Base-by-base conservation (phyloP, 2,888 invertebrate species). In the Ochropacha duplaris region DNA sequence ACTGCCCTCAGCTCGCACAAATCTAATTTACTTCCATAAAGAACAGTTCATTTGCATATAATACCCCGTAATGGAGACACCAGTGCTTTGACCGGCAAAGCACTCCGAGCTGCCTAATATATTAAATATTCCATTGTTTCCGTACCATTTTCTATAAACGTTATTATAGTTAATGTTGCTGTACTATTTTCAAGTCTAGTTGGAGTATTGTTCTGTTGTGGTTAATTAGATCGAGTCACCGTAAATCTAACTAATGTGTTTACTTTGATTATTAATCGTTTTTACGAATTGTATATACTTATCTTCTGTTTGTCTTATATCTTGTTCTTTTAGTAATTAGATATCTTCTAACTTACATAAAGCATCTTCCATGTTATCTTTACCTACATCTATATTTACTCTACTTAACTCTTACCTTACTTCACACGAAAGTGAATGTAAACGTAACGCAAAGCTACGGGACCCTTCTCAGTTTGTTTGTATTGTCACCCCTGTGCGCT, bases 11-110 rank as follows among this genome's bases (percentile, higher is more conserved):
- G 44, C 44, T 64, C 58, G 66, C 67, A 70, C 72, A 69, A 78
- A 78, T 82, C 72, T 80, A 79, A 83, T 83, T 82, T 76, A 73
- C 65, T 54, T 66, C 61, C 68, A 75, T 74, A 77, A 76, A 81
- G 75, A 76, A 79, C 74, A 69, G 69, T 73, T 71, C 71, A 83
- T 83, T 84, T 76, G 74, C 83, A 83, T 84, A 82, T 79, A 84
- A 83, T 81, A 76, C 78, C 64, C 61, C 74, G 69, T 79, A 79
- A 80, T 78, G 76, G 79, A 68, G 69, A 61, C 64, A 64, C 59
- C 55, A 58, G 59, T 63, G 60, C 60, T 56, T 58, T 54, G 61
- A 58, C 59, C 58, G 61, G 58, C 61, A 59, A 59, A 60, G 60
- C 61, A 60, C 57, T 58, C 34, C 9, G 16, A 44, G 44, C 44